A percentile compares a stretch with the other conserved stretches of the same genome.
Conservation (phyloP, 2,797 vertebrate species). For the Darevskia nairensis region DNA sequence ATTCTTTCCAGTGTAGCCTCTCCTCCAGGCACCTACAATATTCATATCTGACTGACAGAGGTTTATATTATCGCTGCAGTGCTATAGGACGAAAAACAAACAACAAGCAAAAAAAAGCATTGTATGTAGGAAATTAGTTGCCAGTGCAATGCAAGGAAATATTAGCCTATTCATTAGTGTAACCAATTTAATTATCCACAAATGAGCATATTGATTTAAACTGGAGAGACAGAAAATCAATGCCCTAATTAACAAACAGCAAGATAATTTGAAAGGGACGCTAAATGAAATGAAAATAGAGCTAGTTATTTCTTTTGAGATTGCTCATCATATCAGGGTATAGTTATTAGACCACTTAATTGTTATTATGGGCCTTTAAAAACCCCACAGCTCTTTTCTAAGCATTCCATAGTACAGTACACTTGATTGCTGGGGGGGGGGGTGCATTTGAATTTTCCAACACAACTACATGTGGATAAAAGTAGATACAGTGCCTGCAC, state of each 20-base stretch:
- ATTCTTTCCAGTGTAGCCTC: slow-evolving; percentile 93
- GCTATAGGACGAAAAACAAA: slow-evolving; percentile 77
- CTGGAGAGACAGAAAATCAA: background rate
- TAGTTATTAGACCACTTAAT: background rate
- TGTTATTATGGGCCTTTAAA: background rate
- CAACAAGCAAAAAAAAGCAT: slow-evolving; percentile 14
- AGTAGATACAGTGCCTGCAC: slow-evolving; percentile 40
- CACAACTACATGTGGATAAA: slow-evolving; percentile 49
- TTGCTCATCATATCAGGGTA: slow-evolving; percentile 15
- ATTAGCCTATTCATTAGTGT: slow-evolving; percentile 27
- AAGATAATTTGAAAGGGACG: background rate
- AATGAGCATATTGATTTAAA: background rate
- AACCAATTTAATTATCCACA: slow-evolving; percentile 18
- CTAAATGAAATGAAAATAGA: slow-evolving; percentile 35
- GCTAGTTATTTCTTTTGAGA: slow-evolving; percentile 23
- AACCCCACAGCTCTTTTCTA: slow-evolving; percentile 1
- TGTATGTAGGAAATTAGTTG: slow-evolving; percentile 42
- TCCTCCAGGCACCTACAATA: slow-evolving; percentile 90
- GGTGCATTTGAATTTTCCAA: slow-evolving; percentile 44
- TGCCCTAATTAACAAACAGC: slow-evolving; percentile 5
- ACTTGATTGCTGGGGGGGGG: slow-evolving; percentile 16
- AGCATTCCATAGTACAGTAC: slow-evolving; percentile 11
- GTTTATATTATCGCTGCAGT: slow-evolving; percentile 89
- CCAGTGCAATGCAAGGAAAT: background rate
- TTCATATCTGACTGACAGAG: slow-evolving; percentile 91